phyloP scores from a whole-genome alignment of 2,888 invertebrate species.

The Agriopis leucophaearia region DNA sequence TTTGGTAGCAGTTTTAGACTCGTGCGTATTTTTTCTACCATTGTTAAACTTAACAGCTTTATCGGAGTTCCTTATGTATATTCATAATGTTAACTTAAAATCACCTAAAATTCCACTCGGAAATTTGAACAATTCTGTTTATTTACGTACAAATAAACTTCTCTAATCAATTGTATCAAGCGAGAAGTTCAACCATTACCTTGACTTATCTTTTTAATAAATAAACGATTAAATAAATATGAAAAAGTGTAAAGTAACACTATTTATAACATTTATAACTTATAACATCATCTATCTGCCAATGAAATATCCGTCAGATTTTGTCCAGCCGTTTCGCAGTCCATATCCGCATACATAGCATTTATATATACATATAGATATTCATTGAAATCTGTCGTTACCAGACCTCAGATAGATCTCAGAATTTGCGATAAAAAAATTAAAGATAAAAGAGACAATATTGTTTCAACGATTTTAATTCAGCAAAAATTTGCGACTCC shows the following conservation, averaged over 20 bases:
- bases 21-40: too few relatives aligned
- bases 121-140: constrained; percentile 6
- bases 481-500: not conserved
- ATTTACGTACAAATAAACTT: constrained; percentile 1
- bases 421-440: too few relatives aligned
- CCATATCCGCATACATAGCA: too few relatives aligned
- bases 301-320: too few relatives aligned
- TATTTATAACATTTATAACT: too few relatives aligned
- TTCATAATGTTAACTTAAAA: not conserved
- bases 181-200: not conserved
- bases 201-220: constrained; percentile 7
- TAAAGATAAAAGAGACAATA: not conserved
- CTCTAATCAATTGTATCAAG: constrained; percentile 2
- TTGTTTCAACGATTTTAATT: not conserved
- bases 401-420: not conserved
- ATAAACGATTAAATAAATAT: not conserved
- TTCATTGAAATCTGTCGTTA: not conserved
- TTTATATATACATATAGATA: too few relatives aligned
- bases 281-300: too few relatives aligned
- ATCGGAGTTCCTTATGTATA: not conserved
- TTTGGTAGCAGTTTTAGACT: too few relatives aligned
- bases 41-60: not conserved
- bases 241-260: too few relatives aligned
- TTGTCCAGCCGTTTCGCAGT: too few relatives aligned
- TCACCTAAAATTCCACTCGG: not conserved